Conservation (phyloP, 2,113 vertebrate genomes). For the Mesocricetus auratus region DNA sequence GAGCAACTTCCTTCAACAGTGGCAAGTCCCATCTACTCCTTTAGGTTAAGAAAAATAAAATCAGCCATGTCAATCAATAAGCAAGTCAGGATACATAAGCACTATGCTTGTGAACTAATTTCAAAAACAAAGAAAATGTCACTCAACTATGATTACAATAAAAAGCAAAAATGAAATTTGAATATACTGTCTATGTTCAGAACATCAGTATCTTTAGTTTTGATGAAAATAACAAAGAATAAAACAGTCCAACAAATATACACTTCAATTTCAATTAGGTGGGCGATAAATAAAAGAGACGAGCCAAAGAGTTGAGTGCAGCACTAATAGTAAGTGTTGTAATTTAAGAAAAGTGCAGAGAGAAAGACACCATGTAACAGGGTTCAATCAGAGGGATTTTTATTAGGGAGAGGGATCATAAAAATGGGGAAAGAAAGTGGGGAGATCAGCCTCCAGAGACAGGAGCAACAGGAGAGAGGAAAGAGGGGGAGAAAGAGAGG, state of each 20-base stretch:
- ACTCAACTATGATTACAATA: not conserved
- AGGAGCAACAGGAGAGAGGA: too few relatives aligned
- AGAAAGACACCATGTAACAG: too few relatives aligned
- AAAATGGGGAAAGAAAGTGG: too few relatives aligned
- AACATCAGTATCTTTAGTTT: not conserved
- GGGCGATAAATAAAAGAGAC: not conserved
- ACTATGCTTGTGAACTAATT: not conserved
- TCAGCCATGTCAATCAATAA: not conserved
- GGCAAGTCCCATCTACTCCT: not conserved
- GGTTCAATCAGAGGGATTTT: too few relatives aligned
- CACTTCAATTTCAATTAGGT: not conserved
- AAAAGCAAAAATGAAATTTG: not conserved
- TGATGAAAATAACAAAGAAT: not conserved
- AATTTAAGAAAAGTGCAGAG: too few relatives aligned
- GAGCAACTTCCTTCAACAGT: not conserved
- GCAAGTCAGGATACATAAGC: not conserved
- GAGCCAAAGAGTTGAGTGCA: fast-evolving
- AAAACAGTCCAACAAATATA: not conserved
- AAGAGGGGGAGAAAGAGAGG: too few relatives aligned
- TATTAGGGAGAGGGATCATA: too few relatives aligned
- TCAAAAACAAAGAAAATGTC: not conserved
- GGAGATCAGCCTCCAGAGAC: too few relatives aligned
- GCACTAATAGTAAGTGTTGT: not conserved
- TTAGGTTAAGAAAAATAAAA: not conserved
- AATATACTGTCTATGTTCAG: not conserved